Base-by-base conservation (phyloP, 2,113 vertebrate species). In the Rafetus swinhoei region DNA sequence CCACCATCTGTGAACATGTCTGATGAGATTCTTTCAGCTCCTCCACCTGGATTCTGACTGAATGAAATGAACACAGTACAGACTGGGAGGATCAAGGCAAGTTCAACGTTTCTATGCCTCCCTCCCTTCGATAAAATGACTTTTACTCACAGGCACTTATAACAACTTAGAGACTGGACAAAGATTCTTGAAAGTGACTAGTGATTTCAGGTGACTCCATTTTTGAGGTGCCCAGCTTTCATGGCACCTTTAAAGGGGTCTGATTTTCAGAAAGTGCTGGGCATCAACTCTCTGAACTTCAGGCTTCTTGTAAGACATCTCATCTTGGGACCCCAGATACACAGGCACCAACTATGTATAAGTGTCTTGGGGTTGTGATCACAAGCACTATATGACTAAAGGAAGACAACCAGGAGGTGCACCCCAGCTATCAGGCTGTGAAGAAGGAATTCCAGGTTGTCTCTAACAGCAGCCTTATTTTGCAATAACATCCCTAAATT, bases 141-240 rank as follows among this genome's bases (percentile, higher is more conserved):
- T n/a, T 96, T 93, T 92, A 90, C 93, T 82, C 77, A 86, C 79
- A 85, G 72, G 88, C 87, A 93, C 0, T 16, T 91, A 92, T 95
- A 96, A 95, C 86, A 96, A 90, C 96, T 13, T 14, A 96, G 95
- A 94, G 95, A 86, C 45, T 95, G 81, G 92, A 88, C 92, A 80
- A 90, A 77, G 16, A 0, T 84, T 94, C 90, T 57, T 72, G 85
- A 94, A 90, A 85, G 79, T 80, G 93, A 53, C 85, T 3, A 81
- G 74, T 93, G 94, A 90, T 85, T 95, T 65, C 45, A 92, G 77
- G 89, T 94, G 92, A 82, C 80, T 94, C 35, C 2, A 80, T 84
- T 94, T 65, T 9, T 65, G 62, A 65, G 29, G 62, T 65, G 15
- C 62, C 29, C n/a, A n/a, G 29, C 29, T n/a, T 65, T 18, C n/a